These are phyloP conservation scores for Sericinus montela DNA, from an alignment of 2,888 invertebrate species.

Conservation along the genomic window DNA sequence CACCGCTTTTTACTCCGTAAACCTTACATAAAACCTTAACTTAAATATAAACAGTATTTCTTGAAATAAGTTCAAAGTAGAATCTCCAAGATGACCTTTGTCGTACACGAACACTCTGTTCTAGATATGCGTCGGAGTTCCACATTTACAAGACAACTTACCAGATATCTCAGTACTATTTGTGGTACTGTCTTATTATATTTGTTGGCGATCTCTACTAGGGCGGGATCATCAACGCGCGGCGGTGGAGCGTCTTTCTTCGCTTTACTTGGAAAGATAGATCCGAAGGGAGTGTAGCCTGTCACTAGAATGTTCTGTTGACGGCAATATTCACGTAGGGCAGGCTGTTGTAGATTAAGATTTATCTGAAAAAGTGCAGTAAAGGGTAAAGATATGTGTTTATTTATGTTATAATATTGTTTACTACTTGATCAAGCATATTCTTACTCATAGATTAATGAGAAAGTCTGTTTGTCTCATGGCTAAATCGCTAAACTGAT, in stretches of 20 bases:
- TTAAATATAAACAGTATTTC: no score
- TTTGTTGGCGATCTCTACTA: slow-evolving; percentile 69
- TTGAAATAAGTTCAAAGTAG: no score
- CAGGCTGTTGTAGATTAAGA: slow-evolving; percentile 82
- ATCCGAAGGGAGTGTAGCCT: slow-evolving; percentile 83
- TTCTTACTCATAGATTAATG: no score
- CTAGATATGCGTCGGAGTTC: no score
- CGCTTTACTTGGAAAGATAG: slow-evolving; percentile 43
- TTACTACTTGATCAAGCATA: no score
- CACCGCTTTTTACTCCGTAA: no score
- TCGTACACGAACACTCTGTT: no score
- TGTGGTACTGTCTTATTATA: slow-evolving; percentile 79
- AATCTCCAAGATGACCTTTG: no score
- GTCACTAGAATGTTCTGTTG: slow-evolving; percentile 78
- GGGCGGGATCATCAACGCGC: slow-evolving; percentile 64
- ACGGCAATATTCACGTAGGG: slow-evolving; percentile 81
- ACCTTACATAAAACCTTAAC: no score
- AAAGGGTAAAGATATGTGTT: not conserved
- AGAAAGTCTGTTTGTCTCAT: no score
- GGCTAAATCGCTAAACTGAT: no score
- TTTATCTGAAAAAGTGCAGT: slow-evolving; percentile 37
- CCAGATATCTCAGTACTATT: slow-evolving; percentile 79
- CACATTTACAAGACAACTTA: slow-evolving; percentile 35
- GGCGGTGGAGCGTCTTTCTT: slow-evolving; percentile 61
- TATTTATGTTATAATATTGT: no score